phyloP scores from a whole-genome alignment of 2,113 vertebrate genomes.

The Pollachius pollachius region DNA sequence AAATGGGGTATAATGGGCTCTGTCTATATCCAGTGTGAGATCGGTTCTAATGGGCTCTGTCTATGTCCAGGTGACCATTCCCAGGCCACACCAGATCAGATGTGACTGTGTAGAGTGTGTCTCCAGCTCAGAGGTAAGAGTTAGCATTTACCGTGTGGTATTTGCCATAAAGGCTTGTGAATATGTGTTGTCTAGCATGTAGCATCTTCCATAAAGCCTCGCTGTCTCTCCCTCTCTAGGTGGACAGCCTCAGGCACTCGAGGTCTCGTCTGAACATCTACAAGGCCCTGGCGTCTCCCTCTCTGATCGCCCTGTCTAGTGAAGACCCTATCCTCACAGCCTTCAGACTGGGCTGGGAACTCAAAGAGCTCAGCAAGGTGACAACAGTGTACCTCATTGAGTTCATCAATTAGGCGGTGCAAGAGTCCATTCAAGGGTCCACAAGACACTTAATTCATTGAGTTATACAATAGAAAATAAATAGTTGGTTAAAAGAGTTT shows the following conservation, averaged over 20 bases:
- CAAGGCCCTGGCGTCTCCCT: slow-evolving; percentile 94
- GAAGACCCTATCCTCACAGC: slow-evolving; percentile 85
- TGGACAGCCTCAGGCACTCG: slow-evolving; percentile 94
- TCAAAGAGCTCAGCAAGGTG: slow-evolving; percentile 94
- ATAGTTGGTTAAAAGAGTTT: no score
- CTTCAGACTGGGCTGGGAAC: slow-evolving; percentile 95
- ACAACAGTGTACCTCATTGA: no score
- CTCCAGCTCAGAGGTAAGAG: slow-evolving; percentile 85
- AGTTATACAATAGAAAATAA: no score
- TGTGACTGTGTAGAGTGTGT: slow-evolving; percentile 98
- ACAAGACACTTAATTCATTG: no score
- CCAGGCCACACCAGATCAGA: slow-evolving; percentile 93
- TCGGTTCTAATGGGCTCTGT: not conserved
- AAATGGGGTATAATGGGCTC: no score
- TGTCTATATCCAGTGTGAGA: no score
- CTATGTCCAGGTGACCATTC: slow-evolving; percentile 76
- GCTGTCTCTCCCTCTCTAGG: slow-evolving; percentile 41
- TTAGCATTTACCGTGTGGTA: no score
- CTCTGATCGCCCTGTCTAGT: slow-evolving; percentile 93
- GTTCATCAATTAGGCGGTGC: no score
- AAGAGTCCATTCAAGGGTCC: no score
- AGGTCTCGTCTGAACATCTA: slow-evolving; percentile 95
- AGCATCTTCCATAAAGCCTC: not conserved
- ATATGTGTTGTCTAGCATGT: not conserved
- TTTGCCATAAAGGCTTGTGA: not conserved